Evolutionary conservation across 2,888 invertebrate species (phyloP), one percentile per base, ranked within the genome.

Genomic region (Diplazon laetatorius): DNA sequence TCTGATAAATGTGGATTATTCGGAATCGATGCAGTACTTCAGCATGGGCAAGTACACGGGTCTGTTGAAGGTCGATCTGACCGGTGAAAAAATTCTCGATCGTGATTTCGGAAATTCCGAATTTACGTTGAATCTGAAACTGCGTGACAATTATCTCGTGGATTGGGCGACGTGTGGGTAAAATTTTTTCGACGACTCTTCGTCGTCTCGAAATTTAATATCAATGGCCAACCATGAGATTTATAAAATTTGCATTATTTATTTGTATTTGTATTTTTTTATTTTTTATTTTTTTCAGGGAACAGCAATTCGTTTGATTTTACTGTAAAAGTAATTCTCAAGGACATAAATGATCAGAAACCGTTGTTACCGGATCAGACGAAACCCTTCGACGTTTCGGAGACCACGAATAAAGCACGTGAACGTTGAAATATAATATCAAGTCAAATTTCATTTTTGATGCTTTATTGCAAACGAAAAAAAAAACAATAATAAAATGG

Each of bases 321-420:
- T 0, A 87, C 89, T 55, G 88, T 94, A 30, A 87, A 87, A 16
- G 92, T 94, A 1, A 89, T 92, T 0, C 88, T 95, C 6, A 80
- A 91, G 25, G 95, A 95, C 84, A 92, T 94, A 1, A 95, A 95
- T 83, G 94, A 95, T 87, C 93, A 94, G 78, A 92, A 92, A 0
- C 95, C 94, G 0, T 89, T 91, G 80, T 84, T 93, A 83, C 93
- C 93, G 0, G 76, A 79, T 35, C 73, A 70, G 1, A 69, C 73
- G 2, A 74, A 83, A 16, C 87, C 86, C 62, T 76, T 80, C 0
- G 84, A 73, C 55, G 81, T 88, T 18, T 81, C 83, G 1, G 89
- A 90, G 82, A 83, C 85, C 59, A 81, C 83, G 18, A 30, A 73
- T 8, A 78, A 75, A 35, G 82, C 80, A 39, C 50, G 22, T 1